Evolutionary conservation across 1,140 invertebrate species (phyloP), one percentile per base, ranked within the genome.

Genomic region (Drosophila littoralis): DNA sequence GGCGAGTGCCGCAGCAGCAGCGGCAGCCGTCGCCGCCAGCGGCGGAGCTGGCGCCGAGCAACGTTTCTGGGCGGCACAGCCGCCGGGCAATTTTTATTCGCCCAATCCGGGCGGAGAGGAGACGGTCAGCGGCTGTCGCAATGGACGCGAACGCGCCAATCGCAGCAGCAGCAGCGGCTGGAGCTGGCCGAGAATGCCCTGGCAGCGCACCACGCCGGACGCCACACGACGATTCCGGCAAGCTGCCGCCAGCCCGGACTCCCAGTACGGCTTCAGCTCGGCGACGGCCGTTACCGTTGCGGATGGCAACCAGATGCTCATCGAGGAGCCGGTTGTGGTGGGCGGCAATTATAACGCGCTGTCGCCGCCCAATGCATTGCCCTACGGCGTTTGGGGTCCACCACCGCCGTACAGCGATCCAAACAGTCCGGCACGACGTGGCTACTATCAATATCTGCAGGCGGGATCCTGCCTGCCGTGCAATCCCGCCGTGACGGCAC

Each of bases 371-470:
- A 93, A 48, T 91, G 91, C 82, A 3, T 35, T 92, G 51, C 91
- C 91, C 36, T 92, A 92, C 43, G 91, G 91, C 64, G 90, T 96
- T 12, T 96, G 96, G 95, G 96, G 95, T 13, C 96, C 95, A 12
- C 95, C 96, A 9, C 95, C 96, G 2, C 95, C 95, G 0, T 96
- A 96, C 81, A 95, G 95, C 54, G 95, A 96, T 79, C 95, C 95
- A 5, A 95, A 95, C 67, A 95, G 94, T 82, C 94, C 94, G 2
- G 94, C 94, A 0, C 92, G 95, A 65, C 90, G 91, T 6, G 91
- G 88, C 3, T 92, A 92, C 67, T 92, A 92, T 71, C 91, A 92
- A 46, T 92, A 92, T 71, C 74, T 92, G n/a, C 91, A 92, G 72
- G 89, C 89, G 7, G 74, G 79, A 17, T 75, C 72, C 0, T 81